phyloP scores from a whole-genome alignment of 2,113 vertebrate genomes.

The Mus spicilegus region DNA sequence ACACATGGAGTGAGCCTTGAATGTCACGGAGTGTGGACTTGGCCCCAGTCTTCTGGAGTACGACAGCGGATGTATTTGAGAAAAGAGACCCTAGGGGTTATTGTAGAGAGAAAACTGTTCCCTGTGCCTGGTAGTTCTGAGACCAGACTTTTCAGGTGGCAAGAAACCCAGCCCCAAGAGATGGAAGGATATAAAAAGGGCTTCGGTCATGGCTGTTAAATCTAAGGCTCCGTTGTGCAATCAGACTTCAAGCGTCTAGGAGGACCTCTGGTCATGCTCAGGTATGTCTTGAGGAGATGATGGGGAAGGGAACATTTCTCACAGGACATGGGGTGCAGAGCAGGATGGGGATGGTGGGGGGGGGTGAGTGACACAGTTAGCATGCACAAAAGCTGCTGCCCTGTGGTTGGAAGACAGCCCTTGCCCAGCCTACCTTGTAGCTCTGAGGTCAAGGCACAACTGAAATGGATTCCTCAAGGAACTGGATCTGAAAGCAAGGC shows the following conservation, averaged over 20 bases:
- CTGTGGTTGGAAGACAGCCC: fast-evolving
- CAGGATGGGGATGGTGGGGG: background rate
- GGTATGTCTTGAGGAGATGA: background rate
- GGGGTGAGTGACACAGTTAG: background rate
- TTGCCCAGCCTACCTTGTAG: background rate
- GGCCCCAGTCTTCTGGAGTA: background rate
- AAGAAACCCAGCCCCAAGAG: background rate
- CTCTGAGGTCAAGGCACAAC: background rate
- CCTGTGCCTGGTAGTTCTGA: background rate
- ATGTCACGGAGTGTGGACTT: background rate
- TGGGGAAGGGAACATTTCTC: background rate
- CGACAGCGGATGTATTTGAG: background rate
- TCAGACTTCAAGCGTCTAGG: background rate
- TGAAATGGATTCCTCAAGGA: background rate
- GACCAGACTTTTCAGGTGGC: background rate
- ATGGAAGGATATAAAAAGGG: background rate
- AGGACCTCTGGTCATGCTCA: background rate
- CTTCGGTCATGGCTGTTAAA: background rate
- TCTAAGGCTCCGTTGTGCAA: background rate
- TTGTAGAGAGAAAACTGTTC: background rate
- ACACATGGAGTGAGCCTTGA: background rate
- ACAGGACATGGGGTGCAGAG: background rate
- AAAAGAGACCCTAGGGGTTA: background rate
- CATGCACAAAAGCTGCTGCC: background rate
- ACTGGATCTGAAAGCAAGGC: background rate